Evolutionary conservation across 2,888 invertebrate genomes (phyloP), one percentile per base, ranked within the genome.

Genomic region (Linhomoeus sp.): DNA sequence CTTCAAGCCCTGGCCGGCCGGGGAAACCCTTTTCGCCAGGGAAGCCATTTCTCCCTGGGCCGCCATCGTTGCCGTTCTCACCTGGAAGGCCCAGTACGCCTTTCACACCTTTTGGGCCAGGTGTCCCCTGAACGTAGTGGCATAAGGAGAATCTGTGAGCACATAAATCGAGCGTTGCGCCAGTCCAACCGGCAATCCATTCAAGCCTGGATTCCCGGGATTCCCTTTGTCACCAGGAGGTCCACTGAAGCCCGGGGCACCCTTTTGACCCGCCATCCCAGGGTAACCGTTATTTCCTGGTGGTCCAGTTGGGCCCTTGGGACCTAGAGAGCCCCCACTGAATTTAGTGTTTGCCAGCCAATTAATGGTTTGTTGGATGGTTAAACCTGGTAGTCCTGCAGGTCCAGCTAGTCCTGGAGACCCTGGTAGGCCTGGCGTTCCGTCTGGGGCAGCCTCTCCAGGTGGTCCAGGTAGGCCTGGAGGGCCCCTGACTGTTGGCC

Each of bases 21-120:
- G 49, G 45, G 14, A 49, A 29, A 56, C 85, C 86, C 49, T 79
- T 78, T 51, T 75, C 75, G 20, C 50, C 50, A 12, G 41, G 49
- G 9, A 46, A 19, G 7, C 48, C 50, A 14, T 37, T 37, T 9
- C 41, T 22, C 43, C 54, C 54, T 9, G 45, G 49, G 33, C 41
- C 23, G 40, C 57, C 57, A 35, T 52, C 52, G 17, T 47, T 41
- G 43, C 57, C 57, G 38, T 49, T 48, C 2, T 49, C 40, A 24
- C 60, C 60, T 5, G 46, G 35, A 24, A 53, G 52, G 36, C 60
- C 61, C 46, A 57, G 52, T 20, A 52, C 26, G 41, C 55, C 58
- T 12, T 43, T 25, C n/a, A n/a, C n/a, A n/a, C n/a, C n/a, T n/a
- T n/a, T n/a, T n/a, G n/a, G n/a, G n/a, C n/a, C n/a, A n/a, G n/a